Percentiles rank a stretch among this genome's conserved stretches.
These are phyloP conservation scores for Pantelozetes paolii DNA, from an alignment of 2,888 invertebrate genomes.

Conservation along the genomic window DNA sequence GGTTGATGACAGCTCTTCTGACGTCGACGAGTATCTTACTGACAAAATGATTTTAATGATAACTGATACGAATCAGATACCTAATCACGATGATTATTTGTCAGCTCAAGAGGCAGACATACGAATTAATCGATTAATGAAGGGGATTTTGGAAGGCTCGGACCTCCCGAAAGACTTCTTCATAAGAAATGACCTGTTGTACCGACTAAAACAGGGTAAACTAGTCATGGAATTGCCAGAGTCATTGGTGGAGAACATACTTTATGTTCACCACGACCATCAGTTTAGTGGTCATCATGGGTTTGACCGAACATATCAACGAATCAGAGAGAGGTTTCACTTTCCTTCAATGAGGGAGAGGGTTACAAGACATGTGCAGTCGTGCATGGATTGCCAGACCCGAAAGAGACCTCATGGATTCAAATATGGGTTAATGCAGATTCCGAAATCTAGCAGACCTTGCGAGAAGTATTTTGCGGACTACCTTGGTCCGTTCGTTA, in stretches of 20 bases:
- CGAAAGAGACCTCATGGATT: constrained; percentile 7
- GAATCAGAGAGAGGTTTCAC: constrained; percentile 25
- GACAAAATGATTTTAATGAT: not conserved
- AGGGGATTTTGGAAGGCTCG: not conserved
- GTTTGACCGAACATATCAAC: constrained; percentile 11
- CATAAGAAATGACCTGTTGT: not conserved
- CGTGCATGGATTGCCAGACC: constrained; percentile 38
- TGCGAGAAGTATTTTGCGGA: constrained; percentile 40
- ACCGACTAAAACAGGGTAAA: not conserved
- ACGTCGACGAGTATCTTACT: not conserved
- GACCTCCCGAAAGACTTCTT: not conserved
- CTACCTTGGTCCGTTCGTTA: constrained; percentile 44
- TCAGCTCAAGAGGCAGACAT: not conserved
- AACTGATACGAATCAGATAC: not conserved
- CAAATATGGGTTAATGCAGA: constrained; percentile 27
- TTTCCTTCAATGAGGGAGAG: constrained; percentile 18
- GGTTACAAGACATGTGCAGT: constrained; percentile 32
- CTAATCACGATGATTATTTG: not conserved
- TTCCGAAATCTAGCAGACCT: constrained; percentile 28
- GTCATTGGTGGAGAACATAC: constrained; percentile 41
- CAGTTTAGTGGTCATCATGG: constrained; percentile 42
- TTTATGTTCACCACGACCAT: constrained; percentile 45
- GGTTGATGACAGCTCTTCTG: not conserved
- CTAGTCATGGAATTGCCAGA: constrained; percentile 38
- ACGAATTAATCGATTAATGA: not conserved